These are phyloP conservation scores for Gallinago solitaria DNA, from an alignment of 2,797 vertebrate species.

Conservation along the genomic window DNA sequence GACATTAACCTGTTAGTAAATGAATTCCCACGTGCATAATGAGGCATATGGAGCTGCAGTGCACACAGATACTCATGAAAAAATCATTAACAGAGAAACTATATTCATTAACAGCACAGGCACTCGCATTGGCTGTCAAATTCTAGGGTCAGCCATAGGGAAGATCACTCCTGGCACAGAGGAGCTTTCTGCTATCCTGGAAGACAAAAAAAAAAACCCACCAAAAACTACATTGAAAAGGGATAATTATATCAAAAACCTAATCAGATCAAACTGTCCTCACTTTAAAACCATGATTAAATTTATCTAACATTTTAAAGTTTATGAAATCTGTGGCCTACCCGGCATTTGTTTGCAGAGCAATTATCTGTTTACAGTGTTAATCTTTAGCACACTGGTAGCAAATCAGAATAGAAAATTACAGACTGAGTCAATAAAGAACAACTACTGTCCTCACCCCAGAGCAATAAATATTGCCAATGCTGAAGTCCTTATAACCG, in stretches of 20 bases:
- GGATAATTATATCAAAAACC: neutral
- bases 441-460: neutral
- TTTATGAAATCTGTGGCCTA: neutral
- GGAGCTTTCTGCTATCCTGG: neutral
- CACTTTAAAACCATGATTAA: neutral
- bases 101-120: neutral
- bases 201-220: neutral
- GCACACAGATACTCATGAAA: neutral
- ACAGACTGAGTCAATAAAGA: constrained; percentile 33
- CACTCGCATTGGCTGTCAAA: neutral
- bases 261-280: neutral
- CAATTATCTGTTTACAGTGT: constrained; percentile 41
- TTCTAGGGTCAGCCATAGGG: neutral
- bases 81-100: neutral
- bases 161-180: neutral
- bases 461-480: neutral
- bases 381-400: constrained; percentile 46
- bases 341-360: constrained; percentile 27
- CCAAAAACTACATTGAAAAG: neutral
- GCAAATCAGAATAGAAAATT: constrained; percentile 27
- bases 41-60: neutral
- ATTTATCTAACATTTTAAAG: constrained; percentile 17
- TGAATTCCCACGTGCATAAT: neutral
- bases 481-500: neutral
- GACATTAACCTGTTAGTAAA: neutral